phyloP scores from a whole-genome alignment of 92 coral and sea anemone species.

The Scolanthus callimorphus region DNA sequence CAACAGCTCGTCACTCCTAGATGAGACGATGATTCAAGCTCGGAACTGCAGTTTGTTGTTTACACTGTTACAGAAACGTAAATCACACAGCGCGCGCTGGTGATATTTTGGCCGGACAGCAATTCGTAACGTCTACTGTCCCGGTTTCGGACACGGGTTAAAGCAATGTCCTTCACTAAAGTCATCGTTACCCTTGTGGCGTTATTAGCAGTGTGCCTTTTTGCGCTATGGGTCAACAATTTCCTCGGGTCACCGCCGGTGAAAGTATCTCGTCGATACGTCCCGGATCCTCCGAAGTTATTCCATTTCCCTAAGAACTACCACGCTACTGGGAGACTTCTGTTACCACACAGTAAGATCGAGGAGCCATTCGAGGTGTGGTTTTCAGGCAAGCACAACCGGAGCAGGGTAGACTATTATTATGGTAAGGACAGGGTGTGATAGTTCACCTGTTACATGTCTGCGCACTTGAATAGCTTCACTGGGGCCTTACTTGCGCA shows the following conservation, averaged over 20 bases:
- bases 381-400: slow-evolving; percentile 67
- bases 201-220: background rate
- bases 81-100: no score
- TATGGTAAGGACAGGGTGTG: no score
- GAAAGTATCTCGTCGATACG: background rate
- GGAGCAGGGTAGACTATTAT: slow-evolving; percentile 93
- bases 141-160: no score
- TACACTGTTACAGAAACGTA: no score
- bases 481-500: no score
- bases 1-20: no score
- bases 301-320: slow-evolving; percentile 64
- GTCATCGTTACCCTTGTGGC: background rate
- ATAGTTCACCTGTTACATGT: no score
- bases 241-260: background rate
- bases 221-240: background rate
- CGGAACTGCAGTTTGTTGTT: no score
- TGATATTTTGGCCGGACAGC: no score
- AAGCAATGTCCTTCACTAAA: background rate
- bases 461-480: no score
- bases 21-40: no score
- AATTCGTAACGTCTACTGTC: no score
- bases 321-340: slow-evolving; percentile 81
- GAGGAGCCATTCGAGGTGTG: slow-evolving; percentile 95
- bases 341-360: slow-evolving; percentile 84
- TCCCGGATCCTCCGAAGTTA: background rate